Evolutionary conservation across 2,888 invertebrate species (phyloP).

Genomic region (Erpobdella octoculata): DNA sequence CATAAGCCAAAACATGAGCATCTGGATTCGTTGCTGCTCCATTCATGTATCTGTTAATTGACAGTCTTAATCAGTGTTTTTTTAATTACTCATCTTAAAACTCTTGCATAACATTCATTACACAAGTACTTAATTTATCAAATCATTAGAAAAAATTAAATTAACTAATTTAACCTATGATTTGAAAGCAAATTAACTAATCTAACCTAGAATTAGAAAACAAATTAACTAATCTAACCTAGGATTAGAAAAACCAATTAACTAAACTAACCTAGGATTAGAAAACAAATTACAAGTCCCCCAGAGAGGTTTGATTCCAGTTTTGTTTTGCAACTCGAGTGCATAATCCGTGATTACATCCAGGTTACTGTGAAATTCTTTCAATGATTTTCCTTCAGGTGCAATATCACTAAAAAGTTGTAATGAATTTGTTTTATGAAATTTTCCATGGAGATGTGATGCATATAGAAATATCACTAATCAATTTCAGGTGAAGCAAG

Average conservation of each 20-base stretch:
- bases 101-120: no score
- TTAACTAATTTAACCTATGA: constrained; percentile 57
- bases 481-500: no score
- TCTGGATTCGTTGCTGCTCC: constrained; percentile 62
- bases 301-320: constrained; percentile 61
- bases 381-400: constrained; percentile 57
- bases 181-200: constrained; percentile 58
- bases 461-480: no score
- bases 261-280: constrained; percentile 57
- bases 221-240: constrained; percentile 54
- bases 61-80: no score
- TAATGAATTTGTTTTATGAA: no score
- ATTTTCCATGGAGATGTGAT: no score
- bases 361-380: constrained; percentile 57
- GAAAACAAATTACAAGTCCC: constrained; percentile 62
- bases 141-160: neutral
- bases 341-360: constrained; percentile 60
- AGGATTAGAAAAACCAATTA: constrained; percentile 52
- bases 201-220: no score
- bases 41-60: constrained; percentile 56
- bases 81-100: no score
- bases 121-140: neutral
- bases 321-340: constrained; percentile 57
- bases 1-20: constrained; percentile 58
- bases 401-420: constrained; percentile 56